Evolutionary conservation across 2,797 vertebrate genomes (phyloP).

Genomic region (Choloepus didactylus): DNA sequence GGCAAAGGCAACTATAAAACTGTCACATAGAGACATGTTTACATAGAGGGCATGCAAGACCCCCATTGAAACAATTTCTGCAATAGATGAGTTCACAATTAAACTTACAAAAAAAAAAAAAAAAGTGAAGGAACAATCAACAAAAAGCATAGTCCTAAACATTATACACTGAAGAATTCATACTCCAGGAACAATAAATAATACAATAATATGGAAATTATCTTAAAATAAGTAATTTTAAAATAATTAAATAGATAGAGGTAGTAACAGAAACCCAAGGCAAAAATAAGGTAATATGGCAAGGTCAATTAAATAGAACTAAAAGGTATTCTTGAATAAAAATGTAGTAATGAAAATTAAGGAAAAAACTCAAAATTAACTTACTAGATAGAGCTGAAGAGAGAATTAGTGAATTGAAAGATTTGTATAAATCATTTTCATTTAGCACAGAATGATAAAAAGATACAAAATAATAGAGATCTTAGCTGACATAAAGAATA

Average conservation of each 20-base stretch:
- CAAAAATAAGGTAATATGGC: not conserved
- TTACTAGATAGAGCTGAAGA: not conserved
- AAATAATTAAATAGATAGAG: not conserved
- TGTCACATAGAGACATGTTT: not conserved
- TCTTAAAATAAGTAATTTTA: not conserved
- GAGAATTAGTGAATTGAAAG: constrained; percentile 45
- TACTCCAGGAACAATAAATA: not conserved
- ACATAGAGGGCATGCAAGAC: not conserved
- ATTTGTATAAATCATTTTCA: constrained; percentile 11
- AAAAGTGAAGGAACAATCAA: not conserved
- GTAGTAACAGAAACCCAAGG: not conserved
- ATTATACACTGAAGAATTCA: not conserved
- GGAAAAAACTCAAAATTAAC: not conserved
- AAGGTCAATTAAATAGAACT: not conserved
- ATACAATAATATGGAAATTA: not conserved
- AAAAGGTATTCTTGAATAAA: constrained; percentile 11
- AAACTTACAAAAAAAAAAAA: not conserved
- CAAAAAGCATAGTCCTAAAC: not conserved
- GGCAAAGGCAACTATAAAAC: not conserved
- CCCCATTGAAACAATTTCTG: not conserved
- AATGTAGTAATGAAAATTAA: not conserved
- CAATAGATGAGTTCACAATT: not conserved
- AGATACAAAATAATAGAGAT: not conserved
- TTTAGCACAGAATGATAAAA: not conserved
- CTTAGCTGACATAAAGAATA: not conserved